phyloP scores from a whole-genome alignment of 2,797 vertebrate genomes.

The Chelmon rostratus region DNA sequence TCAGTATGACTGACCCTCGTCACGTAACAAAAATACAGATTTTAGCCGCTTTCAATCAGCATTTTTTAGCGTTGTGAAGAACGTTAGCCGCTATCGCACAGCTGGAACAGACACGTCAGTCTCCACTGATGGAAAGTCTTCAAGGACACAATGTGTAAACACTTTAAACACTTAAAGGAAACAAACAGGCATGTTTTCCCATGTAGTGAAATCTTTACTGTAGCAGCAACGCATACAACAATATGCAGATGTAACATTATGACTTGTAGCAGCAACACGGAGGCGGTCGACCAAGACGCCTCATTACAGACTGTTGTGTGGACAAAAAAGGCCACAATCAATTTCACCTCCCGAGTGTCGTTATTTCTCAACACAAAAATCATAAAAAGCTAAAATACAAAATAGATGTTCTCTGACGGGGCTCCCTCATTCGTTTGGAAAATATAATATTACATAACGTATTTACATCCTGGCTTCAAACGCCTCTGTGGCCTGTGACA shows the following conservation, averaged over 20 bases:
- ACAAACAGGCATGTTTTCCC: rapidly evolving
- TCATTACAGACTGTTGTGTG: slow-evolving; percentile 41
- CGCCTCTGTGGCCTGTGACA: neutral
- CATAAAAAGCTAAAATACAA: slow-evolving; percentile 40
- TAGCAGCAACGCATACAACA: slow-evolving; percentile 58
- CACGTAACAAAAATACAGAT: no score
- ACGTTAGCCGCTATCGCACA: no score
- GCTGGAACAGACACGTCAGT: no score
- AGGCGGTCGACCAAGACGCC: slow-evolving; percentile 11
- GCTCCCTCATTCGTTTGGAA: neutral
- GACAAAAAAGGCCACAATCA: slow-evolving; percentile 45
- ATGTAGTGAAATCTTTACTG: slow-evolving; percentile 60
- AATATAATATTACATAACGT: slow-evolving; percentile 29
- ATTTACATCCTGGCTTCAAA: slow-evolving; percentile 19
- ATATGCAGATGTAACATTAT: slow-evolving; percentile 44
- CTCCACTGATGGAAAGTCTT: no score
- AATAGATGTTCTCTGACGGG: slow-evolving; percentile 8
- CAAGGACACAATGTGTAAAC: no score
- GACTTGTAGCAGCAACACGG: slow-evolving; percentile 47
- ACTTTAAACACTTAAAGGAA: neutral
- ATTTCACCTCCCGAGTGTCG: neutral
- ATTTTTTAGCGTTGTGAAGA: no score
- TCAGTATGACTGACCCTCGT: no score
- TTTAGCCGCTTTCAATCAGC: no score
- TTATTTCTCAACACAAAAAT: slow-evolving; percentile 9